Evolutionary conservation across 1,140 invertebrate genomes (phyloP).

Genomic region (Dreissena rostriformis): DNA sequence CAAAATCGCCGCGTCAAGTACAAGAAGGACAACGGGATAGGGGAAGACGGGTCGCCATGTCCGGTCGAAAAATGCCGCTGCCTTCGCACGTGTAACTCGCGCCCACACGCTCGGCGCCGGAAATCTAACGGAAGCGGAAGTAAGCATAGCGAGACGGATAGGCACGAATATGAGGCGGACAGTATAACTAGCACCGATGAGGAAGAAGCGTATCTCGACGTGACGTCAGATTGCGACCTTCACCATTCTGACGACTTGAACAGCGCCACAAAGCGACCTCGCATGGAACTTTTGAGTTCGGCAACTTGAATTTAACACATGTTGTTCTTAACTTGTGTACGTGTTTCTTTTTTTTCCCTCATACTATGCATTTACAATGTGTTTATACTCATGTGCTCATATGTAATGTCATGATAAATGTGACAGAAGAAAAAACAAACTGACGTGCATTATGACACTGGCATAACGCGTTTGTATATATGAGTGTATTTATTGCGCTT

Average conservation of each 20-base stretch:
- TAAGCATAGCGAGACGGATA: background rate
- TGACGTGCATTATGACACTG: too few relatives aligned
- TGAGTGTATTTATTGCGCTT: too few relatives aligned
- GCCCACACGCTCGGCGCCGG: conserved; percentile 23
- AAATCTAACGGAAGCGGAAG: background rate
- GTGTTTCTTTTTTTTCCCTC: background rate
- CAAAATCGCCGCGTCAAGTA: conserved; percentile 94
- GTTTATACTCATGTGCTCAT: too few relatives aligned
- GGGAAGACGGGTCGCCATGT: conserved; percentile 66
- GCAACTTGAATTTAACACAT: too few relatives aligned
- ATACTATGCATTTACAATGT: too few relatives aligned
- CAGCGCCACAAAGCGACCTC: background rate
- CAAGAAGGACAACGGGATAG: conserved; percentile 87
- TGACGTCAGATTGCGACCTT: conserved; percentile 28
- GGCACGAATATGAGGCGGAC: conserved; percentile 3
- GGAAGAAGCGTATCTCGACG: conserved; percentile 45
- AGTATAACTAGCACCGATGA: conserved; percentile 44
- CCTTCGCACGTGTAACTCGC: conserved; percentile 75
- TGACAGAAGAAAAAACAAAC: too few relatives aligned
- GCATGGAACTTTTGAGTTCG: too few relatives aligned
- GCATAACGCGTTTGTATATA: too few relatives aligned
- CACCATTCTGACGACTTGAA: background rate
- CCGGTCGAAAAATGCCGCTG: conserved; percentile 83
- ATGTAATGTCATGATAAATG: too few relatives aligned
- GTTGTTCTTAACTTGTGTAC: background rate